Base-by-base conservation (phyloP, 92 coral and sea anemone genomes). In the Paragorgia papillata region DNA sequence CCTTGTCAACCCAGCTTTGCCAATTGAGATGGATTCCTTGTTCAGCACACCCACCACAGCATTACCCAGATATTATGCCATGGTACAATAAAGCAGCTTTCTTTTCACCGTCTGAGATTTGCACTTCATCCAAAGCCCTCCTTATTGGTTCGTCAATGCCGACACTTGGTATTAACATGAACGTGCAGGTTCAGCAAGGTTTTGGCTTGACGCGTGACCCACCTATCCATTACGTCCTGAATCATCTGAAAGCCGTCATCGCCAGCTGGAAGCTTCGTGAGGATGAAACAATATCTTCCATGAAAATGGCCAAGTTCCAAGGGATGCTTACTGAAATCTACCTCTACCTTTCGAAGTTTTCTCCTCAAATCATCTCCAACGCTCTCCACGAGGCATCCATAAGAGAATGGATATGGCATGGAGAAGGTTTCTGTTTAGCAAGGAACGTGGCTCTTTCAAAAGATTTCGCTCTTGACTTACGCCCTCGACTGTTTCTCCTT, bases 181-280 rank as follows among this genome's bases (percentile, higher is more conserved):
- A 89, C 49, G 82, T 83, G 20, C 89, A 75, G 66, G 83, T 91
- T 31, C 79, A 80, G 67, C 26, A 39, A 12, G 62, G 54, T 7
- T 90, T 90, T 76, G 88, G 83, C 21, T 90, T 91, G 96, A 53
- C 74, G 60, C 22, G 68, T 7, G 20, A 57, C 5, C 89, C 91
- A 10, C 66, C 88, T 13, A 66, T 62, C 31, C 22, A 43, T 17
- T 75, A 61, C 15, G 80, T 89, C 15, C 22, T 67, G 4, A 40
- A 74, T 8, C 92, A 89, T 61, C 88, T 89, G n/a, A 57, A 58
- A 48, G 70, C 69, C 28, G 84, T 77, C 35, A 85, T 84, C 13
- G 74, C 82, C 19, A 56, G 82, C 30, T 91, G 95, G 94, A 74
- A 74, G 44, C 64, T 51, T 1, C 76, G 70, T 22, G 69, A 54